phyloP scores from a whole-genome alignment of 2,888 invertebrate genomes.

The Holacanthella duospinosa region DNA sequence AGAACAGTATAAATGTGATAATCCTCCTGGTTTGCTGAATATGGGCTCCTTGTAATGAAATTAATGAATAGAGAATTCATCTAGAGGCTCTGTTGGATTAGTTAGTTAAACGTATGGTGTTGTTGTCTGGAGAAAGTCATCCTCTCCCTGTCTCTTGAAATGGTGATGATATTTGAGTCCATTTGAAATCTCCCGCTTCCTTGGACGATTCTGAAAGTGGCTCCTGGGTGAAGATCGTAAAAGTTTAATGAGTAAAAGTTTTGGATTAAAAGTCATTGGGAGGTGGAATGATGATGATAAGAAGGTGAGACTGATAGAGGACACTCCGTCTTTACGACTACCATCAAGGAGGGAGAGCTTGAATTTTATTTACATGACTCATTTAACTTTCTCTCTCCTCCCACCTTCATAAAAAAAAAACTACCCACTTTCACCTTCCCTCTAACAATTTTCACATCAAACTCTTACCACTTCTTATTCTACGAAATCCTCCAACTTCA shows the following conservation, averaged over 20 bases:
- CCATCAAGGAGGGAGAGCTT: not conserved
- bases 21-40: no score
- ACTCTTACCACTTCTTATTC: no score
- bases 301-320: not conserved
- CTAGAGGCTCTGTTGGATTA: not conserved
- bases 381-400: not conserved
- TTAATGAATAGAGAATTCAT: not conserved
- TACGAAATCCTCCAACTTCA: no score
- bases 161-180: not conserved
- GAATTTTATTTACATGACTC: conserved; percentile 3
- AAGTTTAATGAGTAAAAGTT: conserved; percentile 3
- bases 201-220: not conserved
- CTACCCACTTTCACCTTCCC: not conserved
- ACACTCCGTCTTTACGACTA: not conserved
- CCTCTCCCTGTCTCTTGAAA: not conserved
- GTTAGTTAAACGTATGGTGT: not conserved
- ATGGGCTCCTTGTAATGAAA: not conserved
- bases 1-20: no score
- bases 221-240: not conserved
- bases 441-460: not conserved
- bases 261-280: conserved; percentile 1
- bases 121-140: not conserved
- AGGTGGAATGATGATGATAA: conserved; percentile 2
- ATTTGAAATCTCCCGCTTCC: not conserved
- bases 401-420: not conserved